Evolutionary conservation across 2,113 vertebrate genomes (phyloP).

Genomic region (Heterochromis multidens): DNA sequence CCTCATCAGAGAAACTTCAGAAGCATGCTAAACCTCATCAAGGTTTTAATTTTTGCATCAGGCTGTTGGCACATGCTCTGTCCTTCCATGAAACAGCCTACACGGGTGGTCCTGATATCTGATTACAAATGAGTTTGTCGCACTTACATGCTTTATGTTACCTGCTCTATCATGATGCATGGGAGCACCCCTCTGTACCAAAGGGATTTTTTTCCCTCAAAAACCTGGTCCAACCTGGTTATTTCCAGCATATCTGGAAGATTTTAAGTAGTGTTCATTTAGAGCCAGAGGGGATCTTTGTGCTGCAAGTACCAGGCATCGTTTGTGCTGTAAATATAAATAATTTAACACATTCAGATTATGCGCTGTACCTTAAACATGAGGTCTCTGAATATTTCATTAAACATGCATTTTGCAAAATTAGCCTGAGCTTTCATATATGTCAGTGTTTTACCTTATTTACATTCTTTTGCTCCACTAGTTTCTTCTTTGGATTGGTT

Average conservation of each 20-base stretch:
- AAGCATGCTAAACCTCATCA: not conserved
- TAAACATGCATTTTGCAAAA: slow-evolving; percentile 59
- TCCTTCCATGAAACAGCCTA: not conserved
- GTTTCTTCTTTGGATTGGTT: not conserved
- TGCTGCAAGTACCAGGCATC: slow-evolving; percentile 24
- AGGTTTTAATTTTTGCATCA: not conserved
- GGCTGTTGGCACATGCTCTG: not conserved
- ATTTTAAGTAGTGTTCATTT: not conserved
- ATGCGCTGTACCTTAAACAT: slow-evolving; percentile 87
- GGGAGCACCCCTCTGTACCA: not conserved
- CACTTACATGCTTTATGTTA: not conserved
- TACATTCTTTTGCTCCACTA: not conserved
- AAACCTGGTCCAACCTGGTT: not conserved
- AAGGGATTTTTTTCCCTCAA: not conserved
- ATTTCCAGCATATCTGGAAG: not conserved
- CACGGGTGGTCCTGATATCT: not conserved
- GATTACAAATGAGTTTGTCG: not conserved
- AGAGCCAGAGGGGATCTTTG: slow-evolving; percentile 6
- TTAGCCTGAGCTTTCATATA: not conserved
- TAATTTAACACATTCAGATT: slow-evolving; percentile 93
- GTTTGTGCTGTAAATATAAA: slow-evolving; percentile 79
- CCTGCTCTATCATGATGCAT: not conserved
- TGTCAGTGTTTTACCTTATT: not conserved
- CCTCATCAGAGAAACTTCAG: not conserved
- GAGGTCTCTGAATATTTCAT: slow-evolving; percentile 94